Evolutionary conservation across 2,888 invertebrate genomes (phyloP).

Genomic region (Dromius quadrimaculatus): DNA sequence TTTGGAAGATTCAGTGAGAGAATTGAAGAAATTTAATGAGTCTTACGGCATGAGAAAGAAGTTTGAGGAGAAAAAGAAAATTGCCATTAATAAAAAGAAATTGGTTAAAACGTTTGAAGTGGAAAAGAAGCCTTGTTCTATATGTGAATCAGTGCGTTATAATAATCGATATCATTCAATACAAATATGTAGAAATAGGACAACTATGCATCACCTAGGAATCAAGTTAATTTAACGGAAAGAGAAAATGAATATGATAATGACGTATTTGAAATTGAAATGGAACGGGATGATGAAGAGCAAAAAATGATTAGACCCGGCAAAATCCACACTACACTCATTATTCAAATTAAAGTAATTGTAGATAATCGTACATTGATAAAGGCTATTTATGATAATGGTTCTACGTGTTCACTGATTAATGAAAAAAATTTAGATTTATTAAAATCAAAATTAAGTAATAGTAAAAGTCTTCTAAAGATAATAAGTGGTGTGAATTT

Average conservation of each 20-base stretch:
- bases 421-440: not conserved
- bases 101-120: no score
- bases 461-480: not conserved
- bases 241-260: not conserved
- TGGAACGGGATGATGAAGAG: no score
- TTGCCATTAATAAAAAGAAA: not conserved
- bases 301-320: no score
- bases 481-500: conserved; percentile 7
- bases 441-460: no score
- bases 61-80: not conserved
- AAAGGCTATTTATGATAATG: not conserved
- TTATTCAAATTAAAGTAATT: not conserved
- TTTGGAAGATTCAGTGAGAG: not conserved
- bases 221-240: not conserved
- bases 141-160: not conserved
- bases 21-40: not conserved
- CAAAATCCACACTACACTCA: no score
- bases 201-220: no score
- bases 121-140: not conserved
- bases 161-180: not conserved
- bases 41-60: no score
- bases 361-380: not conserved
- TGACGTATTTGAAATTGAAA: not conserved
- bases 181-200: no score
- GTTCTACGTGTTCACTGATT: not conserved